Evolutionary conservation across 2,888 invertebrate genomes (phyloP), one percentile per base, ranked within the genome.

Genomic region (Cheilosia grossa): DNA sequence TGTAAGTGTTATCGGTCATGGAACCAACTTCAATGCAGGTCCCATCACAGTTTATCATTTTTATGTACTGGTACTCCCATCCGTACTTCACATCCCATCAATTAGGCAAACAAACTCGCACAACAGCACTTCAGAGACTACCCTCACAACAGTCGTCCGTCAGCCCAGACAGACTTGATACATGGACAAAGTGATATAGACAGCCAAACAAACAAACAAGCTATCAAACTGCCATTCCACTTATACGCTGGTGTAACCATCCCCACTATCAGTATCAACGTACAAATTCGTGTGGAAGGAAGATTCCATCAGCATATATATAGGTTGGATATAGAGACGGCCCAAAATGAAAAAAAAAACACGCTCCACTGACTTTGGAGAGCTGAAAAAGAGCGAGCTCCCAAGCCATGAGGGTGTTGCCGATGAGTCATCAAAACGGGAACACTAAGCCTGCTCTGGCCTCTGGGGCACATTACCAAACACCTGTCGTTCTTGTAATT

Each of bases 401-500:
- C 33, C 54, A 61, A n/a, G 6, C 59, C 13, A 2, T 49, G n/a
- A 10, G 30, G 47, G 13, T 54, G 64, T n/a, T 53, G 56, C 17
- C 49, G 53, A 59, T 56, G 70, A 64, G 44, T 64, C 37, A 75
- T 70, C 70, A 70, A 49, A 69, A 75, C 44, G 63, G 69, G 51
- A 69, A 64, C 44, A 33, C 59, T 53, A 53, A 77, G 44, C 69
- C 30, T n/a, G 17, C 42, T 51, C 27, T n/a, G n/a, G 63, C 15
- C 42, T 51, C 27, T n/a, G n/a, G 63, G 54, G 19, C 19, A 49
- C 63, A 44, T 69, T 78, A 69, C 42, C 69, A 70, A 77, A 66
- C 70, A 77, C 66, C 70, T 72, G 72, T 70, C 64, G 59, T 66
- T 40, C 70, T 30, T 54, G 59, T 66, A 77, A 82, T 82, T 77